These are phyloP conservation scores for Aegithalos caudatus DNA, from an alignment of 2,113 vertebrate genomes.

Conservation along the genomic window DNA sequence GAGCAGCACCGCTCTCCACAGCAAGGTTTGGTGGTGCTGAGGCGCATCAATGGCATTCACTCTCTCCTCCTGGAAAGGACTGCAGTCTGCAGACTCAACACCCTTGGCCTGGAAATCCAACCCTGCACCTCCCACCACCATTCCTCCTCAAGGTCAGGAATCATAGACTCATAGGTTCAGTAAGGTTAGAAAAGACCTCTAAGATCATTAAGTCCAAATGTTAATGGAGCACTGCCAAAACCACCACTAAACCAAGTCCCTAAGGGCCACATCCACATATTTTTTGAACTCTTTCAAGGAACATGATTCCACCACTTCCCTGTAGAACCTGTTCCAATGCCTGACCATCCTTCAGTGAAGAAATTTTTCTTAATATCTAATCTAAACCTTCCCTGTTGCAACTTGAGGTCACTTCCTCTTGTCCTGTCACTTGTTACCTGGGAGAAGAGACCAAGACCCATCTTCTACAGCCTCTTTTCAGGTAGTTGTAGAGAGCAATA, in stretches of 20 bases:
- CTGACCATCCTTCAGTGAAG: not conserved
- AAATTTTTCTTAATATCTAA: not conserved
- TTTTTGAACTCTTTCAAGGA: not conserved
- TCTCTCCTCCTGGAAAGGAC: not conserved
- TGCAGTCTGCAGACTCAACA: not conserved
- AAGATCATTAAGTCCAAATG: not conserved
- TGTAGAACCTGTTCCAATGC: not conserved
- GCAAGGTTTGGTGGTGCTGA: not conserved
- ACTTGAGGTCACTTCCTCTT: not conserved
- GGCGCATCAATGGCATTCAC: rapidly evolving
- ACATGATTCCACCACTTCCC: not conserved
- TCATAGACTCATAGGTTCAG: not conserved
- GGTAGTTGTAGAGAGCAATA: not conserved
- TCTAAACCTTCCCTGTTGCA: not conserved
- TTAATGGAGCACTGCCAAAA: not conserved
- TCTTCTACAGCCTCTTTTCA: not conserved
- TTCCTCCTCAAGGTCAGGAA: not conserved
- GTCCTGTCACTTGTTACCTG: not conserved
- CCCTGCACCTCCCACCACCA: not conserved
- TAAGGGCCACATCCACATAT: too few relatives aligned
- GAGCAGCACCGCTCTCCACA: not conserved
- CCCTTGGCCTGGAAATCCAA: not conserved
- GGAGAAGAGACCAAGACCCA: not conserved
- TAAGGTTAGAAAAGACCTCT: not conserved
- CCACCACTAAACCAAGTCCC: not conserved